These are phyloP conservation scores for Penaeus indicus DNA, from an alignment of 1,140 invertebrate genomes.

Conservation along the genomic window DNA sequence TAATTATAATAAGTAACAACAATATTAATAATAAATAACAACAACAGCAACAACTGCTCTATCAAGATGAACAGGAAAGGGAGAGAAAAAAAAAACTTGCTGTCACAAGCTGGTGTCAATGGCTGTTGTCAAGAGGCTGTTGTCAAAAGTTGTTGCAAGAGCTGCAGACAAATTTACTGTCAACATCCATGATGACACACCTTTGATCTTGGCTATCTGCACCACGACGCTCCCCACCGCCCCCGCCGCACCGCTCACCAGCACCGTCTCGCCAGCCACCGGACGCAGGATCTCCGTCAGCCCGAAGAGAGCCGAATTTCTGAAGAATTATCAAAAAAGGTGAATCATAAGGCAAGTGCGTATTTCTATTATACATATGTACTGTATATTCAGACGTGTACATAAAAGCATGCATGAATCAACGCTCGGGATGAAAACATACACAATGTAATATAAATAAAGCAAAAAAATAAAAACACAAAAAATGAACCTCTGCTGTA, in stretches of 20 bases:
- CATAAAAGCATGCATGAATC: background rate
- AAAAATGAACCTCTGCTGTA: background rate
- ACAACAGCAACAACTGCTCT: too few relatives aligned
- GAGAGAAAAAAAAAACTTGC: too few relatives aligned
- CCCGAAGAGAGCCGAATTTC: constrained; percentile 81
- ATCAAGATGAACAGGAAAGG: too few relatives aligned
- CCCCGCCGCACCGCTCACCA: constrained; percentile 74
- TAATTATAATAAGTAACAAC: too few relatives aligned
- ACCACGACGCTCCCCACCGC: constrained; percentile 81
- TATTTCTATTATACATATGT: background rate
- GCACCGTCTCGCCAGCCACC: constrained; percentile 78
- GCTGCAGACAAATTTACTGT: too few relatives aligned
- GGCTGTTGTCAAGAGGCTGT: too few relatives aligned
- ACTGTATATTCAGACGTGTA: background rate
- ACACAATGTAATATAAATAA: too few relatives aligned
- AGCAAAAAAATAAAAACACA: too few relatives aligned
- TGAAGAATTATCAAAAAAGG: background rate
- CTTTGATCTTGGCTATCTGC: constrained; percentile 81
- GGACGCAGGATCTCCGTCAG: constrained; percentile 79
- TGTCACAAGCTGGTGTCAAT: too few relatives aligned
- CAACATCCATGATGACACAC: constrained; percentile 63
- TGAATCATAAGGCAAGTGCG: background rate
- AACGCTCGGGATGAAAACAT: too few relatives aligned
- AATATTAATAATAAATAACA: too few relatives aligned
- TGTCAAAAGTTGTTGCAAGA: too few relatives aligned